Evolutionary conservation across 2,888 invertebrate species (phyloP), one percentile per base, ranked within the genome.

Genomic region (Drosophila algonquin): DNA sequence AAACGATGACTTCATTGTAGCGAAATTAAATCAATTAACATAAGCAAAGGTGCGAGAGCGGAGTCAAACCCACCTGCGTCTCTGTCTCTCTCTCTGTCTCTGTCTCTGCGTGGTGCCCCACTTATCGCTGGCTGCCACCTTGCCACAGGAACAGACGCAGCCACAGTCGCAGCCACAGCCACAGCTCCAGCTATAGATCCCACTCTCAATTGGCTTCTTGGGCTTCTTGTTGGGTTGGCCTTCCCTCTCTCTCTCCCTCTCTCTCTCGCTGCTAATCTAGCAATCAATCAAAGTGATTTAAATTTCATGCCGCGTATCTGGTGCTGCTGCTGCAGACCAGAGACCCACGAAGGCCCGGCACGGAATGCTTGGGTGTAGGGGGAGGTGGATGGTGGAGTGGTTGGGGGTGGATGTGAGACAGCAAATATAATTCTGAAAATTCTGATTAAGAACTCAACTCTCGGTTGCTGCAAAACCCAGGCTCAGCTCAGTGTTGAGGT

Each of bases 201-300:
- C 40, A 40, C 51, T 45, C 51, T 40, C 54, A 61, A 44, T 45
- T 64, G 47, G 53, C 35, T 30, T 46, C 35, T 40, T 40, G 40
- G 14, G n/a, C n/a, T n/a, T n/a, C 3, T 27, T 7, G 27, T 27
- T 27, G 27, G 27, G 27, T 32, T 32, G 32, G 32, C 40, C 40
- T 40, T 21, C 21, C 21, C 21, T 21, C 21, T 21, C 21, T 2
- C 21, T 21, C 21, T 21, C 21, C 2, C 21, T 21, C 21, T 21
- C n/a, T 51, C 50, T 24, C 5, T 14, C 6, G 18, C 35, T 18
- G 24, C 70, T 90, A 89, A 90, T 90, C 90, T 81, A 60, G 79
- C 89, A 87, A 90, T 90, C 90, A 89, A 90, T 90, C 90, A 89
- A 89, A 90, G 83, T 90, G 83, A 90, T 90, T 90, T 89, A 80